These are phyloP conservation scores for Coreoperca whiteheadi DNA, from an alignment of 2,113 vertebrate species.

Conservation along the genomic window DNA sequence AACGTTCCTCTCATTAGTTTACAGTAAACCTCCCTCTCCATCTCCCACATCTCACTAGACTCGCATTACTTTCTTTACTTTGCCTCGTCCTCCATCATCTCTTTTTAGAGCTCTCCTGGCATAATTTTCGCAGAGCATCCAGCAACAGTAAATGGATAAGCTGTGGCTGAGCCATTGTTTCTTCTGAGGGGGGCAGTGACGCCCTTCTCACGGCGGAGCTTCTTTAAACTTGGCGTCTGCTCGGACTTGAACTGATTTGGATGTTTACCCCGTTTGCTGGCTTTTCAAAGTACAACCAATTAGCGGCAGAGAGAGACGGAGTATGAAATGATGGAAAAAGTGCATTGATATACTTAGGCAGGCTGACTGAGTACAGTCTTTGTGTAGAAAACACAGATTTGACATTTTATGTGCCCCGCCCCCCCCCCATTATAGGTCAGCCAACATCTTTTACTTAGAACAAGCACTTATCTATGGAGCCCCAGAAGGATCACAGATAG, in stretches of 20 bases:
- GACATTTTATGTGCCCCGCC: background rate
- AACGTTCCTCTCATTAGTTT: conserved; percentile 27
- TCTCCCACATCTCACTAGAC: background rate
- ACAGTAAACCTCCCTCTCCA: conserved; percentile 2
- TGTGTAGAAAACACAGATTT: background rate
- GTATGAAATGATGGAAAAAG: background rate
- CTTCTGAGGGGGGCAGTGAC: conserved; percentile 1
- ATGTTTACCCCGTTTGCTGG: conserved; percentile 5
- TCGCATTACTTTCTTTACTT: background rate
- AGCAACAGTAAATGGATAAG: conserved; percentile 7
- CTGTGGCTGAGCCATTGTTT: conserved; percentile 38
- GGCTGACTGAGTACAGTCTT: background rate
- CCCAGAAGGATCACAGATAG: too few species aligned
- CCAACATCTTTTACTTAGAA: background rate
- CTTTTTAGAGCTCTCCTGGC: background rate
- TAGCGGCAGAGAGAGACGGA: background rate
- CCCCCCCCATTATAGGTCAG: background rate
- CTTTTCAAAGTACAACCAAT: conserved; percentile 20
- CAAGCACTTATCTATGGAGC: too few species aligned
- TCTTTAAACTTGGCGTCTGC: conserved; percentile 24
- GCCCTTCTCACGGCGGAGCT: conserved; percentile 9
- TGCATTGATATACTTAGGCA: background rate
- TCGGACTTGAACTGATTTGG: conserved; percentile 17
- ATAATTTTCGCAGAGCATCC: background rate
- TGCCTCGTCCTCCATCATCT: background rate